These are phyloP conservation scores for Dromas ardeola DNA, from an alignment of 2,113 vertebrate species.

Conservation along the genomic window DNA sequence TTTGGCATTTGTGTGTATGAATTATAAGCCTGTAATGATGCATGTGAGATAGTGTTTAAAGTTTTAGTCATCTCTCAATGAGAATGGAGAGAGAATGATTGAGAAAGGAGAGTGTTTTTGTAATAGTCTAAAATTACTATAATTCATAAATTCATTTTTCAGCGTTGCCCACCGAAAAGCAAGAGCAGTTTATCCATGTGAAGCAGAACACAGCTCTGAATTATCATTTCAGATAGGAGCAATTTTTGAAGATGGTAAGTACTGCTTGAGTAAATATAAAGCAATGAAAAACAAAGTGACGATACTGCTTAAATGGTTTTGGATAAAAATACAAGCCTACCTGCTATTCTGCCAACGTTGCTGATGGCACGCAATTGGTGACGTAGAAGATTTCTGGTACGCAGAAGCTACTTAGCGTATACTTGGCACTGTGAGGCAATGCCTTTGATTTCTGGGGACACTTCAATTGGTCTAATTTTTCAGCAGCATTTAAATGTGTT, in stretches of 20 bases:
- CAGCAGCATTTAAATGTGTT: background rate
- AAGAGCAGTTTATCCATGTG: slow-evolving; percentile 93
- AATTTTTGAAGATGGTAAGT: slow-evolving; percentile 97
- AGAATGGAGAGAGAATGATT: background rate
- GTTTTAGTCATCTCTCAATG: background rate
- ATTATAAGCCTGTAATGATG: slow-evolving; percentile 1
- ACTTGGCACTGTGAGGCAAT: background rate
- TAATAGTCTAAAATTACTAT: background rate
- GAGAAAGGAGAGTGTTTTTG: background rate
- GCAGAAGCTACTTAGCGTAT: background rate
- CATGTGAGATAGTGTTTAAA: background rate
- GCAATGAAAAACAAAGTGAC: slow-evolving; percentile 26
- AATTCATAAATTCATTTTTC: slow-evolving; percentile 65
- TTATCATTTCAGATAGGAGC: slow-evolving; percentile 95
- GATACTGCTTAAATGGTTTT: slow-evolving; percentile 8
- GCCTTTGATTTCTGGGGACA: background rate
- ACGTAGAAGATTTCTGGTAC: background rate
- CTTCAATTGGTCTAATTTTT: background rate
- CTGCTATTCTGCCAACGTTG: background rate
- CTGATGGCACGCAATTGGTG: background rate
- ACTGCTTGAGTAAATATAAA: slow-evolving; percentile 32
- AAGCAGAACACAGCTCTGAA: slow-evolving; percentile 95
- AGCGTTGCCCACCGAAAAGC: slow-evolving; percentile 86
- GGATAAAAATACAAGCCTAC: slow-evolving; percentile 12
- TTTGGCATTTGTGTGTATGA: background rate